Conservation (phyloP, 1,140 invertebrate species). For the Drosophila dunni region DNA sequence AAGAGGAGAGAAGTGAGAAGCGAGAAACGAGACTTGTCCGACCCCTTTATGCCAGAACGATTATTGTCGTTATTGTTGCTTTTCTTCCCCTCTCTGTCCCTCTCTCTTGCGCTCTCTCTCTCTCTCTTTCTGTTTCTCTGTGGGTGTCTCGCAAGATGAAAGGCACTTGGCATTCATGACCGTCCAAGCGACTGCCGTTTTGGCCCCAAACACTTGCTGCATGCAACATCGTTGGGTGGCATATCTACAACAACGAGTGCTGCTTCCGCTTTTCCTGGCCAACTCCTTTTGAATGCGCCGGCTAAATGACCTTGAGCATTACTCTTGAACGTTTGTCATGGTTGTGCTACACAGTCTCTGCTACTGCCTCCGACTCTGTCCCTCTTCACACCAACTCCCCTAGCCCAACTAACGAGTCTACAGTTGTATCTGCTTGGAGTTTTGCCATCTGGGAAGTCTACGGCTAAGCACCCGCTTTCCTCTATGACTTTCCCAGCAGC, state of each 20-base stretch:
- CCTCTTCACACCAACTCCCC: background rate
- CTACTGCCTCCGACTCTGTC: conserved; percentile 2
- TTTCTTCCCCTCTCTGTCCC: background rate
- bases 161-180: conserved; percentile 76
- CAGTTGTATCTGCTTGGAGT: conserved; percentile 24
- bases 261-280: conserved; percentile 34
- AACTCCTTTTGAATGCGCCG: conserved; percentile 58
- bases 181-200: conserved; percentile 52
- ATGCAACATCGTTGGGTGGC: conserved; percentile 14
- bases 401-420: background rate
- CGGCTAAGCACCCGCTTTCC: conserved; percentile 38
- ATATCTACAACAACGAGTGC: background rate
- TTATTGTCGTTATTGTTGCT: conserved; percentile 48
- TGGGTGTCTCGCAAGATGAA: conserved; percentile 79
- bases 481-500: conserved; percentile 35
- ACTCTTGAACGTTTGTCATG: conserved; percentile 67
- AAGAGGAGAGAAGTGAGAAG: background rate
- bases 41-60: conserved; percentile 54
- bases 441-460: conserved; percentile 8
- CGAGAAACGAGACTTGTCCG: background rate
- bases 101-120: background rate
- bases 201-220: conserved; percentile 32
- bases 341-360: conserved; percentile 17
- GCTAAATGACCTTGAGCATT: conserved; percentile 77
- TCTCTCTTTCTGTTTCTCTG: conserved; percentile 8